Conservation (phyloP, 2,113 vertebrate genomes). For the Prunella fulvescens region DNA sequence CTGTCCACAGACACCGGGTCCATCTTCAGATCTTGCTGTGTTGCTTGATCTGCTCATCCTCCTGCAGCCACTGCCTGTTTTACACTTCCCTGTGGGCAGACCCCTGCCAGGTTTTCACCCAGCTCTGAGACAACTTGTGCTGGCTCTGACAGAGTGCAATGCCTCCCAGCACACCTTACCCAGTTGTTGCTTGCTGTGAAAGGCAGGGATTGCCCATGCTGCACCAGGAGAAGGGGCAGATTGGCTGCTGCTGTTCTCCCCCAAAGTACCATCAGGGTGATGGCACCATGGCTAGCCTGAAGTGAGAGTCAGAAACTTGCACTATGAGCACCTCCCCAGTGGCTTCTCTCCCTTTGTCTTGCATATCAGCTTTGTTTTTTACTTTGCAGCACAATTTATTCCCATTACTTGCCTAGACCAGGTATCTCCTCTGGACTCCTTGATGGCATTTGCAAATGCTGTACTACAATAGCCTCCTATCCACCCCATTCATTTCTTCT, state of each 20-base stretch:
- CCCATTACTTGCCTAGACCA: neutral
- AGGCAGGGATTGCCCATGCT: neutral
- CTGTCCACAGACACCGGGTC: neutral
- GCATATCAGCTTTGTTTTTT: neutral
- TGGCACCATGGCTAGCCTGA: neutral
- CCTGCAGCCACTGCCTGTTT: neutral
- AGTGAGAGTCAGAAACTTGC: neutral
- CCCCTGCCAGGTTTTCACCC: neutral
- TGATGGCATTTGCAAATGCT: neutral
- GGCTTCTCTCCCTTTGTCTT: neutral
- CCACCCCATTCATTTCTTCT: neutral
- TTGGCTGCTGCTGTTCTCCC: neutral
- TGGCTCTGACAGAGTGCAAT: neutral
- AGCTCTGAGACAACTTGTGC: neutral
- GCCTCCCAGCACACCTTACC: rapidly evolving
- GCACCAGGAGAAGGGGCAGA: neutral
- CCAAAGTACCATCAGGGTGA: neutral
- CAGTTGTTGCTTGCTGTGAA: neutral
- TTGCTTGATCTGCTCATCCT: neutral
- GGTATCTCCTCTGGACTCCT: neutral
- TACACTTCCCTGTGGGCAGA: neutral
- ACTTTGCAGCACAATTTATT: neutral
- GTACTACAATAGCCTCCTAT: neutral
- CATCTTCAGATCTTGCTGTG: neutral
- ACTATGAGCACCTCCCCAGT: neutral